Conservation (phyloP, 2,888 invertebrate species). For the Quadroppia sp. region DNA sequence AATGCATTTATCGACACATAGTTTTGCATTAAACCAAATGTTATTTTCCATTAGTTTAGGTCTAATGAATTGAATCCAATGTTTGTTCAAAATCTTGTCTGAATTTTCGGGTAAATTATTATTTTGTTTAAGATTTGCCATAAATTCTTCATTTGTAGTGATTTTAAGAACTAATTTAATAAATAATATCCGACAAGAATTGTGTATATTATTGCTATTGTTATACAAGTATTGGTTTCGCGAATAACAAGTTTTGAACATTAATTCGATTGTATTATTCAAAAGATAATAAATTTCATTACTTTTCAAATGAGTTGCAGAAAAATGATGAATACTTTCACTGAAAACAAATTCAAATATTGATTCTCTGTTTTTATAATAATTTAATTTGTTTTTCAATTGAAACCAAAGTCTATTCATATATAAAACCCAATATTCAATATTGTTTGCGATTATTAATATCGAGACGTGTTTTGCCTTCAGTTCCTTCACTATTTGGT, state of each 20-base stretch:
- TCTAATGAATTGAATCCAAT: conserved; percentile 18
- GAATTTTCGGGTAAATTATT: conserved; percentile 6
- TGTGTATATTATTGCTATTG: conserved; percentile 3
- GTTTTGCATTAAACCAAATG: conserved; percentile 22
- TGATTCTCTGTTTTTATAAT: neutral
- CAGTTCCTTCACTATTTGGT: neutral
- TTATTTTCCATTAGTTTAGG: conserved; percentile 11
- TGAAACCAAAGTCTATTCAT: conserved; percentile 8
- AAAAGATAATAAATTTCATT: neutral
- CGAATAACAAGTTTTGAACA: neutral
- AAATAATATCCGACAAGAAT: conserved; percentile 14
- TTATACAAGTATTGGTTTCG: neutral
- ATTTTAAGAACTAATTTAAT: conserved; percentile 19
- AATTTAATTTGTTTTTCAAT: neutral
- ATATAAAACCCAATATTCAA: conserved; percentile 16
- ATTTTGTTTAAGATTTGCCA: neutral
- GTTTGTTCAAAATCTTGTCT: neutral
- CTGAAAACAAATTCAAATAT: conserved; percentile 12
- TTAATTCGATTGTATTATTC: neutral
- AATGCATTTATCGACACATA: conserved; percentile 10
- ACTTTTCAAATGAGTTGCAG: neutral
- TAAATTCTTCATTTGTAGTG: conserved; percentile 7
- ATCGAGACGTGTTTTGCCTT: conserved; percentile 23
- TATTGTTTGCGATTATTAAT: neutral
- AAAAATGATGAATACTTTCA: conserved; percentile 22